These are phyloP conservation scores for Hecatera dysodea DNA, from an alignment of 2,888 invertebrate genomes.

Conservation along the genomic window DNA sequence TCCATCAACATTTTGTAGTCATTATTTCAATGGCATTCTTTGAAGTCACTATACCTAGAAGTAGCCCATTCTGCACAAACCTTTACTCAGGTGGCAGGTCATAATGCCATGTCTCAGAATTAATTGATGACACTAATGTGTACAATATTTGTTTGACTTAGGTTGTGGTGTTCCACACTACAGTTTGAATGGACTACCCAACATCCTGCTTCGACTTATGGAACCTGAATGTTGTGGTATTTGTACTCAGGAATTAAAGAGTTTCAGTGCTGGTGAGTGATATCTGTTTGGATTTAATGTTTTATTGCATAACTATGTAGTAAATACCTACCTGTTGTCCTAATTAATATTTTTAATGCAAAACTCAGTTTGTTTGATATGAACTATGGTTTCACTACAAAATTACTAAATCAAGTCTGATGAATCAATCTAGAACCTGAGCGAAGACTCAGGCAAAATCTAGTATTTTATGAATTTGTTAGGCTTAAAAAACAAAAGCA, in stretches of 20 bases:
- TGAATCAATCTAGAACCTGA: no score
- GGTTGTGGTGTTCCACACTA: constrained; percentile 80
- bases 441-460: no score
- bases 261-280: constrained; percentile 77
- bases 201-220: constrained; percentile 73
- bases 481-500: no score
- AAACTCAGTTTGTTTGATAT: no score
- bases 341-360: no score
- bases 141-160: constrained; percentile 48
- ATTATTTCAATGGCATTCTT: background rate
- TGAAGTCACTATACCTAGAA: background rate
- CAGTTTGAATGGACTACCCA: constrained; percentile 75
- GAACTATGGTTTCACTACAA: no score
- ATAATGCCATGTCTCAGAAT: background rate
- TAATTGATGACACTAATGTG: background rate
- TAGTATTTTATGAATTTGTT: no score
- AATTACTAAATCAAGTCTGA: no score
- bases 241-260: constrained; percentile 74
- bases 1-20: background rate
- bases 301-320: background rate
- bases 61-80: background rate
- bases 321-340: no score
- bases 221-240: constrained; percentile 79
- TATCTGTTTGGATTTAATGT: background rate
- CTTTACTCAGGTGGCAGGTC: background rate